Evolutionary conservation across 92 coral and sea anemone genomes (phyloP).

Genomic region (Heteractis magnifica): DNA sequence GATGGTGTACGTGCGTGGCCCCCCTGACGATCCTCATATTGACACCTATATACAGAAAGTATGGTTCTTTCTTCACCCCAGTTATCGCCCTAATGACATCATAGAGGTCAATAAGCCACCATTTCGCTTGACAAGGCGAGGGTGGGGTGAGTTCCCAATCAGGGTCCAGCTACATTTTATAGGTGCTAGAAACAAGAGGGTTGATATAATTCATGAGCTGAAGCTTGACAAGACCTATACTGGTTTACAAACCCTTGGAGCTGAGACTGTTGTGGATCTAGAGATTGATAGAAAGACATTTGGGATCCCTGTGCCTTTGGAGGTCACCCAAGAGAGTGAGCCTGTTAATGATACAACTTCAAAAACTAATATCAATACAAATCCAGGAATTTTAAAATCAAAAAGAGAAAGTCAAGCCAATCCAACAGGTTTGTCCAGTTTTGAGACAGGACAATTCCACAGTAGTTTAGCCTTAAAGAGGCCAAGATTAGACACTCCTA

Average conservation of each 20-base stretch:
- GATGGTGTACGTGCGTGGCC: conserved; percentile 99
- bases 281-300: conserved; percentile 90
- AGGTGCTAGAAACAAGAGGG: conserved; percentile 89
- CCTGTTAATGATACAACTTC: not conserved
- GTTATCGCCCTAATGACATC: conserved; percentile 97
- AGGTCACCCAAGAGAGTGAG: not conserved
- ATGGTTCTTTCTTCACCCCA: conserved; percentile 98
- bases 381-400: not conserved
- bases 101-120: conserved; percentile 95
- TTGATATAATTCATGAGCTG: conserved; percentile 88
- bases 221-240: conserved; percentile 93
- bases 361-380: not conserved
- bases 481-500: conserved; percentile 41
- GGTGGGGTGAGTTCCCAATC: conserved; percentile 99
- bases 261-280: conserved; percentile 95
- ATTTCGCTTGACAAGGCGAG: conserved; percentile 91
- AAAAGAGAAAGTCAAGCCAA: not conserved
- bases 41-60: conserved; percentile 79
- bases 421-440: not conserved
- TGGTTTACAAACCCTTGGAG: conserved; percentile 97
- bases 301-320: conserved; percentile 36
- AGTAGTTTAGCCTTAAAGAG: conserved; percentile 16
- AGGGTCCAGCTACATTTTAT: conserved; percentile 94
- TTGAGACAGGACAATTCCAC: not conserved
- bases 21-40: conserved; percentile 75